A percentile compares a stretch with the other conserved stretches of the same genome.
Conservation (phyloP, 2,888 invertebrate genomes). For the Phragmatobia fuliginosa region DNA sequence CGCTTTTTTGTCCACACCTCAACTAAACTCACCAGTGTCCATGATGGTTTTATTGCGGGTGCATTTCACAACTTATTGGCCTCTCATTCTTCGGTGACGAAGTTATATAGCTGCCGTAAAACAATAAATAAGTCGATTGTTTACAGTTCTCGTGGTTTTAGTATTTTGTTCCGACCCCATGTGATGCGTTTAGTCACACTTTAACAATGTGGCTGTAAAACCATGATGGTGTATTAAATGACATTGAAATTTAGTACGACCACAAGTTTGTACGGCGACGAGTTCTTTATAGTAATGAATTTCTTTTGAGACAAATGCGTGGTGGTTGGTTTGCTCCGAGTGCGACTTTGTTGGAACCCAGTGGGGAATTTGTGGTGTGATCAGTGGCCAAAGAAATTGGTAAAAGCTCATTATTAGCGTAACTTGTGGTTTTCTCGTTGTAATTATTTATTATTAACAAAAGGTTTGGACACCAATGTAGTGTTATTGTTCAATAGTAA, state of each 20-base stretch:
- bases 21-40: constrained; percentile 59
- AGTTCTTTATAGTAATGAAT: constrained; percentile 62
- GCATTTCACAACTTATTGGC: constrained; percentile 75
- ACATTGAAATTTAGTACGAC: constrained; percentile 67
- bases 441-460: constrained; percentile 42
- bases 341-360: constrained; percentile 50
- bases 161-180: constrained; percentile 71
- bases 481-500: constrained; percentile 35
- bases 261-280: constrained; percentile 50
- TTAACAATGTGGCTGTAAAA: constrained; percentile 61
- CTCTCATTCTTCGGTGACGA: constrained; percentile 71
- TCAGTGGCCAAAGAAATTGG: constrained; percentile 54
- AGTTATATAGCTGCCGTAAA: constrained; percentile 82
- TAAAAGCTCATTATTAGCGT: constrained; percentile 64
- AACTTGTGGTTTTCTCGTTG: constrained; percentile 50
- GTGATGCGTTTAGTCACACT: constrained; percentile 69
- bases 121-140: constrained; percentile 83
- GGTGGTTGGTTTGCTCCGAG: constrained; percentile 34
- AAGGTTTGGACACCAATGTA: constrained; percentile 39
- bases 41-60: constrained; percentile 83
- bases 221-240: constrained; percentile 71
- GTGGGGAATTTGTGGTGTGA: constrained; percentile 63
- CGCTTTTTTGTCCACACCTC: constrained; percentile 59
- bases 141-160: constrained; percentile 74
- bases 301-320: constrained; percentile 65